phyloP scores from a whole-genome alignment of 2,113 vertebrate genomes.

The Corythaeola cristata region DNA sequence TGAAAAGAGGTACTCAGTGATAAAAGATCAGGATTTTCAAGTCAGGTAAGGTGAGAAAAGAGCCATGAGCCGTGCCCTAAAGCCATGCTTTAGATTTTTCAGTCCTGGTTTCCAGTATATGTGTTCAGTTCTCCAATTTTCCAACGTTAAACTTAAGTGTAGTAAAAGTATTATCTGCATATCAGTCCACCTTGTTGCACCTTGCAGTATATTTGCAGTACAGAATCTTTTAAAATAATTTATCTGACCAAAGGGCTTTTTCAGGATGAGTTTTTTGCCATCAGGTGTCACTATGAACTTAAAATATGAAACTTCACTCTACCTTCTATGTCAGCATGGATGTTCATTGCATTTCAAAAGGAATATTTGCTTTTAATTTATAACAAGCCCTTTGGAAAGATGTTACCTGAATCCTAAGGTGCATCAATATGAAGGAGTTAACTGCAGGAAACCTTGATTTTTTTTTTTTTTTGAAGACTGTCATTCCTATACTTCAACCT shows the following conservation, averaged over 20 bases:
- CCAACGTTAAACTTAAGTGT: no score
- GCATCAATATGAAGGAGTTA: background rate
- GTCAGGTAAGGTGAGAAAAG: background rate
- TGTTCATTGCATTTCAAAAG: background rate
- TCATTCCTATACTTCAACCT: background rate
- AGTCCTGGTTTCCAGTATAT: background rate
- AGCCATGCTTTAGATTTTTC: background rate
- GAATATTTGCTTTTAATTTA: background rate
- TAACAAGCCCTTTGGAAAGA: background rate
- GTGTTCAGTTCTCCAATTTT: background rate
- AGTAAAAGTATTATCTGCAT: background rate
- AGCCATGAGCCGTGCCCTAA: background rate
- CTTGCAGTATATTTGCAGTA: background rate
- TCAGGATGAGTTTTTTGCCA: background rate
- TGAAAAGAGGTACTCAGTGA: background rate
- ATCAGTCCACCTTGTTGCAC: background rate
- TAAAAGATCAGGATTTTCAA: background rate
- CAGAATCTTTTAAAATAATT: background rate
- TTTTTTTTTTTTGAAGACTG: background rate
- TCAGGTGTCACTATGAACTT: background rate
- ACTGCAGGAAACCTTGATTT: background rate
- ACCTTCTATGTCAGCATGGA: background rate
- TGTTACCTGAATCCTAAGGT: background rate
- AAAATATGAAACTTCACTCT: background rate
- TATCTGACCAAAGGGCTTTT: background rate